These are phyloP conservation scores for Pararge aegeria DNA, from an alignment of 1,140 invertebrate species.

Conservation along the genomic window DNA sequence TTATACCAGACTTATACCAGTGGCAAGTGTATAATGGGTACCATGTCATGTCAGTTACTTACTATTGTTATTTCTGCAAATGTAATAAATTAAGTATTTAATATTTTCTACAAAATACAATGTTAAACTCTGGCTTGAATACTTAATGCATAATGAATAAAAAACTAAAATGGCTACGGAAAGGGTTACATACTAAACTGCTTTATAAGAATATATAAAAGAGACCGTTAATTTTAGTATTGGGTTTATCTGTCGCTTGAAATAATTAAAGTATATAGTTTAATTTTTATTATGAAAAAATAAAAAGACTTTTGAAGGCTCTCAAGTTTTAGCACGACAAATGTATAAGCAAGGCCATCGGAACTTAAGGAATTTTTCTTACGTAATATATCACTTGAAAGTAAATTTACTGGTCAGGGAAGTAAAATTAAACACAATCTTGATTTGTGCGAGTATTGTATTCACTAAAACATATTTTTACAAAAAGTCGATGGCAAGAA, in stretches of 20 bases:
- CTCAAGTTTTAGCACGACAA: slow-evolving; percentile 7
- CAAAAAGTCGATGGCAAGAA: slow-evolving; percentile 26
- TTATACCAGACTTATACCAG: not conserved
- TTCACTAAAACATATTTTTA: slow-evolving; percentile 23
- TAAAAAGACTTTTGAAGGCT: slow-evolving; percentile 12
- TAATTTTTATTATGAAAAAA: not conserved
- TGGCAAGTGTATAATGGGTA: not conserved
- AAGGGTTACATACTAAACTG: too few relatives aligned
- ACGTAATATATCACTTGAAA: slow-evolving; percentile 14
- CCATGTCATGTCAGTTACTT: not conserved
- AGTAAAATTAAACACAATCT: slow-evolving; percentile 12
- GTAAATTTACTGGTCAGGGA: slow-evolving; percentile 11
- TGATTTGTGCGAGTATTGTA: slow-evolving; percentile 29
- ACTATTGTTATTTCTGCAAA: not conserved
- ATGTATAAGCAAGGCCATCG: slow-evolving; percentile 13
- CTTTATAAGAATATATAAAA: too few relatives aligned
- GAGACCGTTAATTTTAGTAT: not conserved
- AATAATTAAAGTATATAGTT: not conserved
- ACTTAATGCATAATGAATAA: too few relatives aligned
- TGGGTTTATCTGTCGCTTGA: not conserved
- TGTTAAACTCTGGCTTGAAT: too few relatives aligned
- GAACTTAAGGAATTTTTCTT: slow-evolving; percentile 17
- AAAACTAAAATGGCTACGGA: too few relatives aligned
- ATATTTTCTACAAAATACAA: too few relatives aligned
- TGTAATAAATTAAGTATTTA: too few relatives aligned